These are phyloP conservation scores for Urophycis tenuis DNA, from an alignment of 2,797 vertebrate genomes.

Conservation along the genomic window DNA sequence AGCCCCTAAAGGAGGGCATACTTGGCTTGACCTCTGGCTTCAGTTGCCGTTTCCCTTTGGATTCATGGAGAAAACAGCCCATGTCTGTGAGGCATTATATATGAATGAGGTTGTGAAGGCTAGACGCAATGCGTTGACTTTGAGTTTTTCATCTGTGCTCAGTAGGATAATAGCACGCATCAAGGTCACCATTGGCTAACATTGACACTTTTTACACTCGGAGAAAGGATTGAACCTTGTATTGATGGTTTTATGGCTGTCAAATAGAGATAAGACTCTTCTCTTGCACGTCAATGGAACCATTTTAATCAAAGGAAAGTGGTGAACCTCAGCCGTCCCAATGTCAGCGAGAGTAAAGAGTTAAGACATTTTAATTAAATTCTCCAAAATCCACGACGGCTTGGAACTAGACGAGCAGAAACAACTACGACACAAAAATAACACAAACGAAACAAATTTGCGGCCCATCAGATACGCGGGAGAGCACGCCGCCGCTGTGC, in stretches of 20 bases:
- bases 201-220: background rate
- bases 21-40: background rate
- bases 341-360: background rate
- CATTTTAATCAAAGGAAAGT: background rate
- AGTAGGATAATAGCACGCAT: background rate
- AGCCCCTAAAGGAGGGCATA: no score
- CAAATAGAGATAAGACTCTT: background rate
- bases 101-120: background rate
- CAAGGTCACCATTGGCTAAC: background rate
- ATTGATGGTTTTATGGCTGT: background rate
- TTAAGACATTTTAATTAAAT: background rate
- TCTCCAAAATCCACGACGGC: background rate
- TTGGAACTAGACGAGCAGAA: background rate
- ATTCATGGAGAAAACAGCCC: background rate
- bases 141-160: background rate
- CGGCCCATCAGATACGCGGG: background rate
- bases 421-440: background rate
- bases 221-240: background rate
- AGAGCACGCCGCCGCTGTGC: background rate
- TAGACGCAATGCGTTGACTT: no score
- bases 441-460: background rate
- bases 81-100: background rate
- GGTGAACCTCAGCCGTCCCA: background rate
- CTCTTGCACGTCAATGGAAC: no score
- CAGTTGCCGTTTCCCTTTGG: background rate